Base-by-base conservation (phyloP, 2,888 invertebrate species). In the Pollenia angustigena region DNA sequence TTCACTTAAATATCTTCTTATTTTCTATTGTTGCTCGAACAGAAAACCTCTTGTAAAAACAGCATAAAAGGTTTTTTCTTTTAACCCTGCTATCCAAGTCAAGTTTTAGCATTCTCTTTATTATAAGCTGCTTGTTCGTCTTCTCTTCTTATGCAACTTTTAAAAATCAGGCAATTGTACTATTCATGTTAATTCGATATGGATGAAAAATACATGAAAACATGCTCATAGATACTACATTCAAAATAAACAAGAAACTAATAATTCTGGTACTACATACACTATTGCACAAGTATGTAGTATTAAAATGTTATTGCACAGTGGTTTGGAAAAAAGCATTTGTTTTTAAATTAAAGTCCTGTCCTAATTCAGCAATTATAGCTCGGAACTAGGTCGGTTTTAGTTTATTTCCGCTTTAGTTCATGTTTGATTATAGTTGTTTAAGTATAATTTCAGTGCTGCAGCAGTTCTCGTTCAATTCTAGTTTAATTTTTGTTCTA, bases 151-250 rank as follows among this genome's bases (percentile, higher is more conserved):
- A 52, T 76, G 62, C 62, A 76, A 54, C 46, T 72, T 81, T 42
- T 56, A 68, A 64, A 83, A 84, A 87, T 81, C 83, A 83, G 60
- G 68, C 87, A 84, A 78, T 84, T 74, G 66, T 84, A 72, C 81
- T 54, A 50, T 48, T 78, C 72, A 71, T 76, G 76, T 62, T 71
- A 40, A 76, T 76, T 69, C 48, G 40, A 76, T 69, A 46, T 62
- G 48, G 14, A 54, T 16, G 32, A 46, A 62, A 71, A 69, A 6
- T 1, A 50, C 54, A 42, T 14, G 14, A 14, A 14, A 6, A 46
- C 2, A 23, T 4, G 42, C 9, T 50, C 4, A 23, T 10, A 10
- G 69, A 60, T 32, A 18, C 1, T 18, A 32, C 32, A 40, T 58
- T 66, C 54, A 76, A 69, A 60, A 69, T 79, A 16, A 80, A 46